Evolutionary conservation across 2,113 vertebrate species (phyloP).

Genomic region (Chaetops frenatus): DNA sequence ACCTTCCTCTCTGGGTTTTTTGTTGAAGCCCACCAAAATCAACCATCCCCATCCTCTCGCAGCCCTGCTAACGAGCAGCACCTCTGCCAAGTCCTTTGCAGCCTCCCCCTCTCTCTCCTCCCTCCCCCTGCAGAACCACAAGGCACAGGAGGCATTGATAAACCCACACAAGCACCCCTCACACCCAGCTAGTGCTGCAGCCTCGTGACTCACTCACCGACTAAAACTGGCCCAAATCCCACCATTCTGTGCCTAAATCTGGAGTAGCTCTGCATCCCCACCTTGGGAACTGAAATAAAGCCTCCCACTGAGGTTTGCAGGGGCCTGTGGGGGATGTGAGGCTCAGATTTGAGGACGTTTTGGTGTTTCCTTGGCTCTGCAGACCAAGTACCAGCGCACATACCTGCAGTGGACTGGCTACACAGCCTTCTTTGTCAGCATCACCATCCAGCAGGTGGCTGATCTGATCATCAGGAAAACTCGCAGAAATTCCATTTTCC

Average conservation of each 20-base stretch:
- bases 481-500: slow-evolving; percentile 76
- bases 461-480: slow-evolving; percentile 82
- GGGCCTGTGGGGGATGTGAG: fast-evolving
- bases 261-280: neutral
- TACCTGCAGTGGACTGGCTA: slow-evolving; percentile 73
- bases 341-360: fast-evolving
- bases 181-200: neutral
- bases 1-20: neutral
- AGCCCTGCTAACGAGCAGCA: neutral
- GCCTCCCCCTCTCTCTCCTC: neutral
- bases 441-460: slow-evolving; percentile 77
- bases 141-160: neutral
- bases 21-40: neutral
- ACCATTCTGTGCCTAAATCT: neutral
- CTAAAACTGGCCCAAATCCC: neutral
- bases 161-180: neutral
- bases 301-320: neutral
- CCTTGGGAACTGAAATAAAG: neutral
- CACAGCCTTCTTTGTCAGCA: slow-evolving; percentile 79
- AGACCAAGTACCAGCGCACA: slow-evolving; percentile 72
- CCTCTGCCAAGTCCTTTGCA: neutral
- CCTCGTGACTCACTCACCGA: neutral
- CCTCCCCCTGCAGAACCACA: neutral
- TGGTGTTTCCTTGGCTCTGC: neutral
- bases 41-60: neutral